Percentiles rank a stretch among this genome's conserved stretches.
Evolutionary conservation across 2,888 invertebrate genomes (phyloP).

Genomic region (Heterodera filipjevi): DNA sequence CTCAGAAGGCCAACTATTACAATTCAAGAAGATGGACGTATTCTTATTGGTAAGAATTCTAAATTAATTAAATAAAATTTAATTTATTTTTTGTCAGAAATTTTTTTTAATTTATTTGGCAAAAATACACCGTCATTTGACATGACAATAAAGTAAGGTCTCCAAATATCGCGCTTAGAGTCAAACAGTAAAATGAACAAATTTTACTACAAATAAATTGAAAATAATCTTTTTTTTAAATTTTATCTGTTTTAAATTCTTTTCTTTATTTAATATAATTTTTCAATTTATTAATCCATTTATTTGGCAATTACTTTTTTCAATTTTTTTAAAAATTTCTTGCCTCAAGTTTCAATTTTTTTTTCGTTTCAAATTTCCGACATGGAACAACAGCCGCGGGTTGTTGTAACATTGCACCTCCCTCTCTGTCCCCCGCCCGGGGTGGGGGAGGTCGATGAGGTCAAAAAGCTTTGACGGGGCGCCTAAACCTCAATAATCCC

Average conservation of each 20-base stretch:
- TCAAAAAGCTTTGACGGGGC: not conserved
- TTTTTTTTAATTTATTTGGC: not conserved
- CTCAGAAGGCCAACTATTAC: conserved; percentile 62
- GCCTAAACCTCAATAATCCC: not conserved
- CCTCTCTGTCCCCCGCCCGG: not conserved
- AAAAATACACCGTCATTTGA: too few species aligned
- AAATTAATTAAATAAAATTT: not conserved
- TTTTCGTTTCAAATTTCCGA: not conserved
- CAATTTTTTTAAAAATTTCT: conserved; percentile 11
- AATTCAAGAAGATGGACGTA: conserved; percentile 61
- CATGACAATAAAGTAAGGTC: not conserved
- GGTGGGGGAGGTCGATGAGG: not conserved
- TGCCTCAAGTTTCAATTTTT: conserved; percentile 1
- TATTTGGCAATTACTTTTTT: not conserved
- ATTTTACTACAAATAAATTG: too few species aligned
- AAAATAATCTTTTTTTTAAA: too few species aligned
- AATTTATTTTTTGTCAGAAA: not conserved
- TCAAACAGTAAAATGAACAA: too few species aligned
- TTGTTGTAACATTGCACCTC: not conserved
- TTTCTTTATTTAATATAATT: not conserved
- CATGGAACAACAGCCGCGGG: not conserved
- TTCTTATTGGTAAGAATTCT: conserved; percentile 54
- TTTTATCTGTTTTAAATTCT: too few species aligned
- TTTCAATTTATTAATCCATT: conserved; percentile 12
- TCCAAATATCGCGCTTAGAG: not conserved